Base-by-base conservation (phyloP, 2,888 invertebrate species). In the Macrophya annulata region DNA sequence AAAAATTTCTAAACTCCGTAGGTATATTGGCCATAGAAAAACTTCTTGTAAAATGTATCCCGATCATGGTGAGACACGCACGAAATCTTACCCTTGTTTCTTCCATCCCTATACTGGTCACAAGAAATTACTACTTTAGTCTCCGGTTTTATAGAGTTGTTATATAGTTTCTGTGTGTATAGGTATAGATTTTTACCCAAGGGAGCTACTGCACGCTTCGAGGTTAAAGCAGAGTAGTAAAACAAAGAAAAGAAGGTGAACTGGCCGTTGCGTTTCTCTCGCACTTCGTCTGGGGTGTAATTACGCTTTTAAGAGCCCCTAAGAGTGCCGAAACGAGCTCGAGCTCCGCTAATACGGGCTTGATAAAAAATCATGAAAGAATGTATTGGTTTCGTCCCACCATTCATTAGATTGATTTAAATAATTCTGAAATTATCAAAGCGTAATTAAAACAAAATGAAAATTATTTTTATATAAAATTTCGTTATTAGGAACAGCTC, bases 261-360 rank as follows among this genome's bases (percentile, higher is more conserved):
- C 76, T 6, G n/a, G 76, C 76, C 76, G 51, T 76, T 51, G 76
- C 45, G 76, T 76, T 76, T 76, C 31, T 76, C 76, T 76, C 76
- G 48, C 76, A 48, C 48, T 48, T 48, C 76, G 25, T 48, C 76
- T 25, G 48, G 48, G 76, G 76, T 48, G 45, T 76, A 76, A 76
- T 76, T 76, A 76, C 45, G 15, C 76, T 15, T 48, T 76, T 48
- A 76, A 76, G 45, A 76, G 76, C 48, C 45, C 76, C 76, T n/a
- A 48, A 21, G 76, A 25, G 76, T 25, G 25, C 21, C 17, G 48
- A 25, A 76, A 76, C 48, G 76, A 51, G 45, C 25, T 31, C 4
- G 48, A 76, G 48, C 45, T 25, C 76, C 76, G 48, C 25, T 76
- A 45, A 51, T 76, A 45, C 48, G 25, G 48, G 48, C 45, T 48